These are phyloP conservation scores for Euzetes globulus DNA, from an alignment of 2,888 invertebrate species.

Conservation along the genomic window DNA sequence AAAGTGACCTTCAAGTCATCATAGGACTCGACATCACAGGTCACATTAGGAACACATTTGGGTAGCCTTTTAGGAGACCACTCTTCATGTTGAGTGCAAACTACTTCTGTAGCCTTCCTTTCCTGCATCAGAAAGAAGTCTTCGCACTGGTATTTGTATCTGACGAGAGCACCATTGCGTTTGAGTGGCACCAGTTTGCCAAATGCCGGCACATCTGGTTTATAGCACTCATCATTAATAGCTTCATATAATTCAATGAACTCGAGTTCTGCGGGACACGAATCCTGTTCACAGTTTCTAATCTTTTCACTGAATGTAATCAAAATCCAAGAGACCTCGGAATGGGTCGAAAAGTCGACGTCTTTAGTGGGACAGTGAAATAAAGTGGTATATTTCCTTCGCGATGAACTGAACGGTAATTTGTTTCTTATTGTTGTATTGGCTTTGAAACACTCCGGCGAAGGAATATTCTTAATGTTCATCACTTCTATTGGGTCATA, in stretches of 20 bases:
- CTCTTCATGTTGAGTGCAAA: neutral
- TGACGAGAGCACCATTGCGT: neutral
- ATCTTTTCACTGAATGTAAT: conserved; percentile 17
- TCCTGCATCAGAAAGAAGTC: neutral
- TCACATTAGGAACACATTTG: conserved; percentile 7
- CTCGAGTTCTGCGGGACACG: neutral
- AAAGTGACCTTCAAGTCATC: neutral
- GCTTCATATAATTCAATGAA: conserved; percentile 17
- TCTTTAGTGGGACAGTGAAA: conserved; percentile 22
- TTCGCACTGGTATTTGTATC: conserved; percentile 12
- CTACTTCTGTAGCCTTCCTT: neutral
- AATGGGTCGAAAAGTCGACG: neutral
- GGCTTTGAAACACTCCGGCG: conserved; percentile 4
- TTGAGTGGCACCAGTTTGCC: neutral
- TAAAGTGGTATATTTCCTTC: neutral
- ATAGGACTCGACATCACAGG: neutral
- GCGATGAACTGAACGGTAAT: neutral
- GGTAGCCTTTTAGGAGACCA: conserved; percentile 6
- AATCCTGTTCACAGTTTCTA: neutral
- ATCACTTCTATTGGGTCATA: conserved; percentile 2
- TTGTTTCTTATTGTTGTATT: neutral
- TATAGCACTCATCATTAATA: neutral
- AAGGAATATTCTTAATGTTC: conserved; percentile 2
- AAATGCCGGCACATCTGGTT: conserved; percentile 17
- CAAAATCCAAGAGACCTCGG: neutral